Base-by-base conservation (phyloP, 2,113 vertebrate species). In the Melanotaenia duboulayi region DNA sequence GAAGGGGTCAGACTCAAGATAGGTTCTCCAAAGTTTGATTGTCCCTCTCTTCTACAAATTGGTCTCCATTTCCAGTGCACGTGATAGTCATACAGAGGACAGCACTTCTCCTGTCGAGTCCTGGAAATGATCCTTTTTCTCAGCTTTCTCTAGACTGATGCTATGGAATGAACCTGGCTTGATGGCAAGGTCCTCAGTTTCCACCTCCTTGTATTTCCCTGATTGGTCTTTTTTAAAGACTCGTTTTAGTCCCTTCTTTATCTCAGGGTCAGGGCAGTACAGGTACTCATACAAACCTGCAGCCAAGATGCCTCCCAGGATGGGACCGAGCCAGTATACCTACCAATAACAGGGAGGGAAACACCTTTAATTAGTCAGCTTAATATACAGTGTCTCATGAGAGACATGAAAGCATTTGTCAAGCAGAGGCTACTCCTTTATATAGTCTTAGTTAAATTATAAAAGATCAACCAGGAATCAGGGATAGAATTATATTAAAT, bases 241-340 rank as follows among this genome's bases (percentile, higher is more conserved):
- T 4, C 95, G 94, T 28, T 95, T 94, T 46, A 96, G 91, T 14
- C 85, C 93, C 19, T 91, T 92, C 81, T 96, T 97, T 72, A 96
- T 72, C 24, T 96, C 95, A 5, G 89, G 82, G 0, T 97, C 96
- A 0, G 97, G 96, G 74, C 96, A 96, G 87, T 95, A 97, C 76
- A 99, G 93, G 0, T 97, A 97, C 59, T 98, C 95, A 1, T 98
- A 99, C 20, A 97, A 92, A 25, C 92, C 92, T 4, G 94, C 96
- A 0, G 96, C 97, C 9, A 97, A 87, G 65, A 97, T 89, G 1
- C 89, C 97, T 48, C 97, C 97, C 10, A 96, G 92, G 39, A 97
- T 89, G 7, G 97, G 97, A 48, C 97, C 97, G 24, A 96, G 91
- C 97, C 97, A 99, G 80, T 99, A 99, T 1, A 98, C 90, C 97